Conservation (phyloP, 2,113 vertebrate genomes). For the Condylura cristata region DNA sequence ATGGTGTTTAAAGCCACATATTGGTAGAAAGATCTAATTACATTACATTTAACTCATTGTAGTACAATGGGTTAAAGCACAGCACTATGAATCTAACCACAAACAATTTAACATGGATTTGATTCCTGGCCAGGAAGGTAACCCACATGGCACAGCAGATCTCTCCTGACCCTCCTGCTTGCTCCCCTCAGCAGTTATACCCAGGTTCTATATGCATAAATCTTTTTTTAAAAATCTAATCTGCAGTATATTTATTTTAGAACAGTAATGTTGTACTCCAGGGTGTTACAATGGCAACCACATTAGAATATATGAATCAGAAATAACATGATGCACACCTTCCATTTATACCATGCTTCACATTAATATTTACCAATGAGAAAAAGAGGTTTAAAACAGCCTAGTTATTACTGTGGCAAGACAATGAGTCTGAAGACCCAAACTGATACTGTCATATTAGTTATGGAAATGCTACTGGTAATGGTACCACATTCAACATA, state of each 20-base stretch:
- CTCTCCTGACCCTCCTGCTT: no score
- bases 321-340: not conserved
- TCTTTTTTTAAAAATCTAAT: no score
- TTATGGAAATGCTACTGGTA: rapidly evolving
- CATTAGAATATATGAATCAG: not conserved
- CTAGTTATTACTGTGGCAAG: not conserved
- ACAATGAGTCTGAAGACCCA: not conserved
- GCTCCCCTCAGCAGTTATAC: no score
- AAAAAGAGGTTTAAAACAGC: not conserved
- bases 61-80: no score
- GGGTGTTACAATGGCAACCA: not conserved
- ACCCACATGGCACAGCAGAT: no score
- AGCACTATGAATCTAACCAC: no score
- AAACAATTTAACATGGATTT: no score
- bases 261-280: no score
- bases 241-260: no score
- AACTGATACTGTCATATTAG: not conserved
- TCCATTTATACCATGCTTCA: not conserved
- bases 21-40: not conserved
- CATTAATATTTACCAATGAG: not conserved
- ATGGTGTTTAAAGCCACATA: not conserved
- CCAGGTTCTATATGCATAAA: no score
- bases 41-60: no score
- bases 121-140: no score
- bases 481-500: not conserved